phyloP scores from a whole-genome alignment of 2,888 invertebrate species.

The Bombylius major region DNA sequence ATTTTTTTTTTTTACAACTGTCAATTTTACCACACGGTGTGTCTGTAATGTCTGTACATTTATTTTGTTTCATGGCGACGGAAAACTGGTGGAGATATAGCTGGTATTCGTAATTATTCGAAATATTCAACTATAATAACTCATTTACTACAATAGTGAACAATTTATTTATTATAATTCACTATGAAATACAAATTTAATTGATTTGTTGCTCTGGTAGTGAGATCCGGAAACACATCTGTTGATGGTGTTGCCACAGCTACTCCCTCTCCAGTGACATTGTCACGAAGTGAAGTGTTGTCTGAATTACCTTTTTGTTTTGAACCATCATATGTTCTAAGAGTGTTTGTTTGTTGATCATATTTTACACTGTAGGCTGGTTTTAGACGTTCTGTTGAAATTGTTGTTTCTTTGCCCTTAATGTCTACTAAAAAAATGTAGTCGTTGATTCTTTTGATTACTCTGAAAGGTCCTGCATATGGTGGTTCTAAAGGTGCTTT shows the following conservation, averaged over 20 bases:
- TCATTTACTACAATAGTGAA: too few species aligned
- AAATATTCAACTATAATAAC: too few species aligned
- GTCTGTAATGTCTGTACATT: too few species aligned
- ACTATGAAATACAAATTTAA: too few species aligned
- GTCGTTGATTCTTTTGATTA: background rate
- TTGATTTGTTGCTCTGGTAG: too few species aligned
- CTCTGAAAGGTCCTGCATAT: background rate
- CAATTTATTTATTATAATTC: too few species aligned
- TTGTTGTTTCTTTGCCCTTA: background rate
- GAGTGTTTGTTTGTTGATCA: background rate
- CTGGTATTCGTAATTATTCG: too few species aligned
- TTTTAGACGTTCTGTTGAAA: conserved; percentile 6
- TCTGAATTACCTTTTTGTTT: background rate
- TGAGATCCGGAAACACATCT: too few species aligned
- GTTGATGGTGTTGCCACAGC: background rate
- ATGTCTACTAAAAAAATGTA: background rate
- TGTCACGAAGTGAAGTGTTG: background rate
- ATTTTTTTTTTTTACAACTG: too few species aligned
- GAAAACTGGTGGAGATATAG: too few species aligned
- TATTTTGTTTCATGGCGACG: too few species aligned
- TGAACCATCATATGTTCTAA: background rate
- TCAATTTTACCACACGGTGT: too few species aligned
- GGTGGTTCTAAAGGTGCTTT: conserved; percentile 1
- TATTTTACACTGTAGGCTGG: background rate
- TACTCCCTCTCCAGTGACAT: background rate